Evolutionary conservation across 2,888 invertebrate genomes (phyloP).

Genomic region (Charanyca ferruginea): DNA sequence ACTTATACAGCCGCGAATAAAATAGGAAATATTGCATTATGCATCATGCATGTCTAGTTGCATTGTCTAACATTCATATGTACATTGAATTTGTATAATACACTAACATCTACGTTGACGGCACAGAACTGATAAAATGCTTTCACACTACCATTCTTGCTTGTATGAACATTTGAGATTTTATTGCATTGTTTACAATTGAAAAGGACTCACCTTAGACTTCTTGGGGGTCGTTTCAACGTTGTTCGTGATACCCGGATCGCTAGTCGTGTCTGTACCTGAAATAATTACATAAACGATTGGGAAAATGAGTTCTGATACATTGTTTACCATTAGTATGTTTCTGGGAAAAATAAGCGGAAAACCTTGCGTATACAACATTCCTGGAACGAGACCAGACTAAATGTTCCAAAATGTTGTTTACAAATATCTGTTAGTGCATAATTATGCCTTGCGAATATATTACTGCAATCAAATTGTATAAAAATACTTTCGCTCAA

Average conservation of each 20-base stretch:
- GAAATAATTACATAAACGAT: constrained; percentile 47
- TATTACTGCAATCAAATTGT: not conserved
- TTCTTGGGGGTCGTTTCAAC: constrained; percentile 88
- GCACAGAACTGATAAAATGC: constrained; percentile 62
- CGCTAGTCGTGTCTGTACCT: constrained; percentile 90
- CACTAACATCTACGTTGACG: constrained; percentile 69
- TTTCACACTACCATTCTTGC: constrained; percentile 80
- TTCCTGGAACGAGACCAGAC: constrained; percentile 21
- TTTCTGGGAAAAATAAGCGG: constrained; percentile 20
- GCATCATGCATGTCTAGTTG: constrained; percentile 77
- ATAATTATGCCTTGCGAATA: not conserved
- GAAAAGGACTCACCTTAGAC: constrained; percentile 80
- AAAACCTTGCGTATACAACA: constrained; percentile 29
- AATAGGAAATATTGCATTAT: constrained; percentile 72
- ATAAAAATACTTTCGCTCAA: not conserved
- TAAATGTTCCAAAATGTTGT: constrained; percentile 10
- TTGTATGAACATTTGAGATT: constrained; percentile 57
- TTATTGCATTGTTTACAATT: constrained; percentile 26
- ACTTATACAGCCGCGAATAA: constrained; percentile 69
- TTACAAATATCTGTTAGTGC: constrained; percentile 14
- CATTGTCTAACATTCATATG: constrained; percentile 78
- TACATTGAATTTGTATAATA: constrained; percentile 81
- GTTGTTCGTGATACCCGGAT: constrained; percentile 87
- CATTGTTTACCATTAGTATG: constrained; percentile 27
- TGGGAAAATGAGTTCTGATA: not conserved